Conservation (phyloP, 2,113 vertebrate genomes). For the Plestiodon gilberti region DNA sequence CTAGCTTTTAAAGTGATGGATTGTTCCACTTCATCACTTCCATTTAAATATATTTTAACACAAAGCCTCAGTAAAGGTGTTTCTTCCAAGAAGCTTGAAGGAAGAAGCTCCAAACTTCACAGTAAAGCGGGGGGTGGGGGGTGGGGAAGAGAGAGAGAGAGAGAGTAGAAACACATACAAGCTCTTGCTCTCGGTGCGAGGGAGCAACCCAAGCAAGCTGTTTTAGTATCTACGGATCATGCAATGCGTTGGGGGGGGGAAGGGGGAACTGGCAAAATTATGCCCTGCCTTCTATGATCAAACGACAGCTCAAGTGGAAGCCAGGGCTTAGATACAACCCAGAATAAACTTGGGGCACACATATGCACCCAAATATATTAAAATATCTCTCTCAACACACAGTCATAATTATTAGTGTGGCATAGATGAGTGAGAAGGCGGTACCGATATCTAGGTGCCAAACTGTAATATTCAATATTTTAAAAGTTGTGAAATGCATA, state of each 20-base stretch:
- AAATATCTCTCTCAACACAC: background rate
- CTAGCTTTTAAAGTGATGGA: background rate
- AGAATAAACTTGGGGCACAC: background rate
- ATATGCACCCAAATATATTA: background rate
- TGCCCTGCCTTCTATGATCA: too few species aligned
- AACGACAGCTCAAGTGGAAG: too few species aligned
- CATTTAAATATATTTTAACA: background rate
- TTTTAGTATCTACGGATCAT: too few species aligned
- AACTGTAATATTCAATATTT: background rate
- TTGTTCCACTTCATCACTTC: background rate
- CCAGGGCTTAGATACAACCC: too few species aligned
- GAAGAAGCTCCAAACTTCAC: background rate
- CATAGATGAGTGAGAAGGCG: background rate
- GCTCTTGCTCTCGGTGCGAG: too few species aligned
- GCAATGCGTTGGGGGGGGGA: too few species aligned
- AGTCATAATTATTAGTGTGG: background rate
- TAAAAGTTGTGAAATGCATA: background rate
- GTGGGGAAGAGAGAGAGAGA: too few species aligned
- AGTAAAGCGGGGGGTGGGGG: background rate
- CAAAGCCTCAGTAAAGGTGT: background rate
- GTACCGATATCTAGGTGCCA: too few species aligned
- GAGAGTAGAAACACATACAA: too few species aligned
- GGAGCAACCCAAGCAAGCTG: too few species aligned
- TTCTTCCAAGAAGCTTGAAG: background rate
- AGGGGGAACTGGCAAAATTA: too few species aligned